Percentiles rank a stretch among this genome's conserved stretches.
These are phyloP conservation scores for Ovibos moschatus DNA, from an alignment of 2,113 vertebrate genomes.

Conservation along the genomic window DNA sequence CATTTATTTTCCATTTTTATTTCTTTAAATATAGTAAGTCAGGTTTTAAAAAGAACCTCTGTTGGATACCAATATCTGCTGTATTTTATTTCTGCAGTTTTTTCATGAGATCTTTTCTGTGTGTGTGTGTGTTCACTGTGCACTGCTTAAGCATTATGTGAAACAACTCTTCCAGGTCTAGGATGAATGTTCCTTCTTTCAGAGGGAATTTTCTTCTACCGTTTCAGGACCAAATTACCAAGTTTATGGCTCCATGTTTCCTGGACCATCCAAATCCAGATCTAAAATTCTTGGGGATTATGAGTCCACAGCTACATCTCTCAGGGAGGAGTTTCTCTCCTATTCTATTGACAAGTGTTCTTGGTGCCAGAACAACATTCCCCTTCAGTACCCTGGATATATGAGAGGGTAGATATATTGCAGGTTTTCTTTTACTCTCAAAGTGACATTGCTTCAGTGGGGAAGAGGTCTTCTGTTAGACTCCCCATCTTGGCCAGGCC, in stretches of 20 bases:
- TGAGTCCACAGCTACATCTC: not conserved
- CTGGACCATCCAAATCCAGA: not conserved
- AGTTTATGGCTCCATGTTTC: not conserved
- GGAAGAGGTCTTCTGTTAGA: not conserved
- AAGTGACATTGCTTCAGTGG: not conserved
- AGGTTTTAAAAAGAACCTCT: not conserved
- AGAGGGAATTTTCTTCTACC: not conserved
- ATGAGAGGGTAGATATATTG: not conserved
- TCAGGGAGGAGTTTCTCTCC: not conserved
- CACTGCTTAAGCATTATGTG: not conserved
- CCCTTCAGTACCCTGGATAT: not conserved
- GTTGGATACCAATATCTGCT: not conserved
- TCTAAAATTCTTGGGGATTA: not conserved
- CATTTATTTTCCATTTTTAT: not conserved
- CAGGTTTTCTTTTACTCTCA: not conserved
- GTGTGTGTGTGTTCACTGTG: not conserved
- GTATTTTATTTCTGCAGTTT: not conserved
- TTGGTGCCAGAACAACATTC: not conserved
- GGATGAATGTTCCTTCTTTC: not conserved
- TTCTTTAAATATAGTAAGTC: not conserved
- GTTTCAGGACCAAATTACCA: not conserved
- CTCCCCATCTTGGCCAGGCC: not conserved
- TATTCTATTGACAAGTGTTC: not conserved
- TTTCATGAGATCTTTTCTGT: not conserved
- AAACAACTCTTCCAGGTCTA: not conserved